Percentiles rank a stretch among this genome's conserved stretches.
Evolutionary conservation across 2,113 vertebrate genomes (phyloP).

Genomic region (Phrynocephalus versicolor): DNA sequence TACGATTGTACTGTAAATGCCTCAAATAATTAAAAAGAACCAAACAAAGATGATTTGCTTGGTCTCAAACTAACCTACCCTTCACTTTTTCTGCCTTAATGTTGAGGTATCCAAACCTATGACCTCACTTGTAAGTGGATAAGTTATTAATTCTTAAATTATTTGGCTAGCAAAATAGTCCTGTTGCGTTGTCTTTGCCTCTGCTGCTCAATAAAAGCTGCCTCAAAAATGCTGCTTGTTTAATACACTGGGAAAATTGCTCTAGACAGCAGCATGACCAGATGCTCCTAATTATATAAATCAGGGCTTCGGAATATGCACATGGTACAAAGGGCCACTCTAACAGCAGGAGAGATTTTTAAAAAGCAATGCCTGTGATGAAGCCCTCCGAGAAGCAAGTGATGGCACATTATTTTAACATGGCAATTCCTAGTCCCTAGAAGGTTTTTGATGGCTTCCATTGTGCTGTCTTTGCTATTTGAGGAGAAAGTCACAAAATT

Average conservation of each 20-base stretch:
- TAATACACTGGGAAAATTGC: conserved; percentile 45
- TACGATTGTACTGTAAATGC: not conserved
- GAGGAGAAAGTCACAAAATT: not conserved
- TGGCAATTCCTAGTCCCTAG: not conserved
- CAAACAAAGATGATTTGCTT: conserved; percentile 27
- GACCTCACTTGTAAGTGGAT: not conserved
- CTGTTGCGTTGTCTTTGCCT: conserved; percentile 34
- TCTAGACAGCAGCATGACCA: conserved; percentile 61
- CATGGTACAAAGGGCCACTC: conserved; percentile 43
- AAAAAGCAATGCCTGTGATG: not conserved
- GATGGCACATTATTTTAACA: accelerated
- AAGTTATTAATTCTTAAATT: not conserved
- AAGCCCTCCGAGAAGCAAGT: conserved; percentile 14
- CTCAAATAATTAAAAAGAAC: not conserved
- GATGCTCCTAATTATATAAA: conserved; percentile 70
- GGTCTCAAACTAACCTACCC: not conserved
- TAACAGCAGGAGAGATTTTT: conserved; percentile 1
- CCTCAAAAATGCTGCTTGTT: conserved; percentile 3
- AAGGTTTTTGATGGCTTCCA: not conserved
- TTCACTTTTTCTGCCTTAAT: not conserved
- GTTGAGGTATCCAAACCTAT: not conserved
- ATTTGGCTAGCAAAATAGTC: conserved; percentile 41
- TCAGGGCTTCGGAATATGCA: conserved; percentile 61
- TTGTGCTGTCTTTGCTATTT: not conserved
- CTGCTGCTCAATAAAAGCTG: conserved; percentile 34